phyloP scores from a whole-genome alignment of 2,888 invertebrate genomes.

The Morpho helenor region DNA sequence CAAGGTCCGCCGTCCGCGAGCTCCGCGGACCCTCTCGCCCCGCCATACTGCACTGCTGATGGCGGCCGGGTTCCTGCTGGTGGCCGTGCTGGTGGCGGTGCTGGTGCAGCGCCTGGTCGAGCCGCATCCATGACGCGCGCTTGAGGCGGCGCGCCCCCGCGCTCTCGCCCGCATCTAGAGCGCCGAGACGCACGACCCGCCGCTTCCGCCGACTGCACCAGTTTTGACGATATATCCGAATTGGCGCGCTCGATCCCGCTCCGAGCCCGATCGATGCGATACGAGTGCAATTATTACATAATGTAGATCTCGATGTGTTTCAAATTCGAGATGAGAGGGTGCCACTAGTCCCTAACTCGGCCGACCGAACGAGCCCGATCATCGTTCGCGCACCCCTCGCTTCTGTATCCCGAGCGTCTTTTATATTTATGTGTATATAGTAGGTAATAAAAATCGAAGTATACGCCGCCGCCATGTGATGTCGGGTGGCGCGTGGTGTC shows the following conservation, averaged over 20 bases:
- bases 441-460: conserved; percentile 20
- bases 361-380: conserved; percentile 1
- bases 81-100: conserved; percentile 81
- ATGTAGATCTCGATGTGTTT: conserved; percentile 9
- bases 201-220: background rate
- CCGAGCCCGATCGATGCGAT: conserved; percentile 16
- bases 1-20: conserved; percentile 81
- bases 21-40: conserved; percentile 76
- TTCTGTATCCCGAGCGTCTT: conserved; percentile 13
- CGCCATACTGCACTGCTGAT: conserved; percentile 81
- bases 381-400: conserved; percentile 14
- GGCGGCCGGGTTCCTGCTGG: conserved; percentile 78
- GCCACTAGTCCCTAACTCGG: too few species aligned
- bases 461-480: conserved; percentile 23
- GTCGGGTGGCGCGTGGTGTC: conserved; percentile 19
- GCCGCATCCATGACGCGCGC: conserved; percentile 69
- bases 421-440: conserved; percentile 29
- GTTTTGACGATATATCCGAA: conserved; percentile 16
- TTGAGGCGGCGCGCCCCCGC: conserved; percentile 55
- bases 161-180: conserved; percentile 56
- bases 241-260: conserved; percentile 12
- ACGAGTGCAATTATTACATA: conserved; percentile 21
- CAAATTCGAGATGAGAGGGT: conserved; percentile 1
- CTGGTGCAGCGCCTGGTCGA: conserved; percentile 78
- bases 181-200: conserved; percentile 3